Evolutionary conservation across 2,888 invertebrate genomes (phyloP).

Genomic region (Zeuzera pyrina): DNA sequence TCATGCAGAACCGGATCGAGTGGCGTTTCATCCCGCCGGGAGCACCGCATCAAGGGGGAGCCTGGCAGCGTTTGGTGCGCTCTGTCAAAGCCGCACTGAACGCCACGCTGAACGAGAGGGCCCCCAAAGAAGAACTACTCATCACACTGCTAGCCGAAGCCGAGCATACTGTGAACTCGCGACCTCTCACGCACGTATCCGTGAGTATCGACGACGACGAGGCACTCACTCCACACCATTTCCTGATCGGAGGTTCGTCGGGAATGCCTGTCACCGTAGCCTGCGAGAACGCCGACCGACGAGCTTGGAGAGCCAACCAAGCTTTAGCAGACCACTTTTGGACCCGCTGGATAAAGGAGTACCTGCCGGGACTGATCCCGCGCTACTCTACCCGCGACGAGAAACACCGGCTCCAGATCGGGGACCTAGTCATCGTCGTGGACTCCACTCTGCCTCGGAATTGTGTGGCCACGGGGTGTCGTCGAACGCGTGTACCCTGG

Average conservation of each 20-base stretch:
- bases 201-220: neutral
- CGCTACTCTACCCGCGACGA: conserved; percentile 9
- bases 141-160: conserved; percentile 10
- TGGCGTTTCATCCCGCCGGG: conserved; percentile 3
- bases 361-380: conserved; percentile 14
- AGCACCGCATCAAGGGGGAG: conserved; percentile 13
- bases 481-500: neutral
- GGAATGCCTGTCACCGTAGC: neutral
- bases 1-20: no score
- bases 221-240: neutral
- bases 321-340: conserved; percentile 12
- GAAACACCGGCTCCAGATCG: neutral
- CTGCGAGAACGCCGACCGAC: neutral
- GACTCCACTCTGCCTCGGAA: conserved; percentile 7
- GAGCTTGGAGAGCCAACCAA: conserved; percentile 5
- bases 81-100: conserved; percentile 12
- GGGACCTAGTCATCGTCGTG: conserved; percentile 11
- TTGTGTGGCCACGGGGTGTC: conserved; percentile 1
- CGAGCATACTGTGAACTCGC: conserved; percentile 10
- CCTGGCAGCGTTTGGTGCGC: conserved; percentile 15
- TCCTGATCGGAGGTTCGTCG: neutral
- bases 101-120: conserved; percentile 5
- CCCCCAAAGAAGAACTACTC: conserved; percentile 9
- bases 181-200: conserved; percentile 4
- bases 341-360: conserved; percentile 17